Base-by-base conservation (phyloP, 2,113 vertebrate species). In the Pedionomus torquatus region DNA sequence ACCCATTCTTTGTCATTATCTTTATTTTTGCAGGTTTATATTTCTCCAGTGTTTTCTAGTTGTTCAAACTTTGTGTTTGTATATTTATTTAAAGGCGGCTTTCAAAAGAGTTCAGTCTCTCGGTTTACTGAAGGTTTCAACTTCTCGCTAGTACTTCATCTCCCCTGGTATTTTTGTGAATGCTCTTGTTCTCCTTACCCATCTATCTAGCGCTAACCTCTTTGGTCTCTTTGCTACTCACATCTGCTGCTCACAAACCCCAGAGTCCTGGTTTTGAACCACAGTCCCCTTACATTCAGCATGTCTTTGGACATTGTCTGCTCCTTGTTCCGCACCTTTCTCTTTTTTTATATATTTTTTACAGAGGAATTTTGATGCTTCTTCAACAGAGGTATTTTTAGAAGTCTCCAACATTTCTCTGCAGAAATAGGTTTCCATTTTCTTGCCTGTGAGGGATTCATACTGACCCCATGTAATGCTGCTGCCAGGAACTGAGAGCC, bases 21-120 rank as follows among this genome's bases (percentile, higher is more conserved):
- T 78, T 90, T 89, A 83, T 96, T 97, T 96, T 92, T 83, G 86
- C 90, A 93, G 92, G 86, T 96, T 96, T 95, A 81, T 93, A 94
- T 95, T 91, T 94, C 88, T 96, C 92, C 57, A 88, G 92, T 94
- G 95, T 94, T 94, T 92, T 95, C 95, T 60, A 78, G 76, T 92
- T 95, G 76, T 93, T 93, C 90, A 93, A 92, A 94, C 92, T 96
- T 96, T 63, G 41, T 90, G 85, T 84, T 94, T 93, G 57, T 93
- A 28, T 96, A 60, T 97, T 97, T 96, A 93, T 91, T 94, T 95
- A 95, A 95, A 90, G 92, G 58, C 69, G 58, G 69, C 83, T 96
- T 96, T 96, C 88, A 96, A 97, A 97, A 66, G 93, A 80, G n/a
- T 70, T 94, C 71, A 66, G 79, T 92, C 69, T 83, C 87, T 94